These are phyloP conservation scores for Aricia artaxerxes DNA, from an alignment of 2,888 invertebrate species.

Conservation along the genomic window DNA sequence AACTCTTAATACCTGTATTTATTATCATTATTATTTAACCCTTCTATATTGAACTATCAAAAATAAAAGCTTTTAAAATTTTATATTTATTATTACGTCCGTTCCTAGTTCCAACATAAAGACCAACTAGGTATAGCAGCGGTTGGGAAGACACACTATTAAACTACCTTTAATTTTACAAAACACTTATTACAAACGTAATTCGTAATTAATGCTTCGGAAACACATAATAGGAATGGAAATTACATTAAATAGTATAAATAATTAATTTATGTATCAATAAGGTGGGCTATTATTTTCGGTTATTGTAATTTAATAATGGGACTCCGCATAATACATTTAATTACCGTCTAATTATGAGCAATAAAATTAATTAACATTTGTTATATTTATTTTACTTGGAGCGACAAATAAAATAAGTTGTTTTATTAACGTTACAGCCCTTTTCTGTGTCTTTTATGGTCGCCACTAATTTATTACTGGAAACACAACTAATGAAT, in stretches of 20 bases:
- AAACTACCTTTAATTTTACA: not conserved
- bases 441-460: constrained; percentile 1
- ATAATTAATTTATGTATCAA: constrained; percentile 21
- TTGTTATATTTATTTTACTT: constrained; percentile 11
- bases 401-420: constrained; percentile 11
- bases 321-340: not conserved
- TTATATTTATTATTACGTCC: no score
- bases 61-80: no score
- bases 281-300: constrained; percentile 18
- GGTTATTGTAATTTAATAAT: not conserved
- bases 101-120: not conserved
- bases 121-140: not conserved
- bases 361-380: constrained; percentile 20
- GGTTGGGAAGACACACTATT: not conserved
- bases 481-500: constrained; percentile 4
- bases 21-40: no score
- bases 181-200: constrained; percentile 6
- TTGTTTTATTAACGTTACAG: not conserved
- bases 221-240: not conserved
- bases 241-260: constrained; percentile 4
- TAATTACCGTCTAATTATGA: constrained; percentile 16
- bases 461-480: not conserved
- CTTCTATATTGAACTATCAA: no score
- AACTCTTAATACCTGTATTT: no score
- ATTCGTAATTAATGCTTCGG: not conserved